These are phyloP conservation scores for Lasioglossum oenotherae DNA, from an alignment of 2,888 invertebrate genomes.

Conservation along the genomic window DNA sequence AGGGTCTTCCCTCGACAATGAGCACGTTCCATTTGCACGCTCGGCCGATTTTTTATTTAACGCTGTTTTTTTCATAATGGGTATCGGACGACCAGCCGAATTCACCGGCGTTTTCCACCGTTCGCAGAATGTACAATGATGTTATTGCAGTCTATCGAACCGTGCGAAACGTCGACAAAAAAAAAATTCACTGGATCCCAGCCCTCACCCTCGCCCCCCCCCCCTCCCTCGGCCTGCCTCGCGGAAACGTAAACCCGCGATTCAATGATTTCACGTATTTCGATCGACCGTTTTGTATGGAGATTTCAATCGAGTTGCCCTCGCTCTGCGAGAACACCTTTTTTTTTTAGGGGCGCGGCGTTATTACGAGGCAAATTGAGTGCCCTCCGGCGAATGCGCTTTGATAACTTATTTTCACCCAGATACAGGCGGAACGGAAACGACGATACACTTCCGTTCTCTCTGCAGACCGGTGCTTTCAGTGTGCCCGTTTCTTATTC, in stretches of 20 bases:
- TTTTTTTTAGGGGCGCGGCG: not conserved
- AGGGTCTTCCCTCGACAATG: slow-evolving; percentile 53
- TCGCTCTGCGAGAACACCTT: not conserved
- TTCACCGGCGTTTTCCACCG: slow-evolving; percentile 4
- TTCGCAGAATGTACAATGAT: slow-evolving; percentile 20
- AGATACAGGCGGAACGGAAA: not conserved
- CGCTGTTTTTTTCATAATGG: slow-evolving; percentile 27
- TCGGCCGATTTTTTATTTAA: slow-evolving; percentile 59
- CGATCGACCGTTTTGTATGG: not conserved
- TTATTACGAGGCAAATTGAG: slow-evolving; percentile 1
- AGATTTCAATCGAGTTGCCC: slow-evolving; percentile 7
- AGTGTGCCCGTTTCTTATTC: not conserved
- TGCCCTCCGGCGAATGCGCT: slow-evolving; percentile 7
- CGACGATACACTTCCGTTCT: not conserved
- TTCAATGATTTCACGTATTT: slow-evolving; percentile 32
- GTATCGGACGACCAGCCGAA: slow-evolving; percentile 29
- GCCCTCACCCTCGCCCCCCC: not conserved
- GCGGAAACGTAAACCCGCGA: slow-evolving; percentile 19
- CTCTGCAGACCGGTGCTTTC: not conserved
- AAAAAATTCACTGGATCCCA: slow-evolving; percentile 9
- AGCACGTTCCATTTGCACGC: slow-evolving; percentile 63
- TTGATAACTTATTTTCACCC: slow-evolving; percentile 11
- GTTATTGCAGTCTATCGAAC: slow-evolving; percentile 36
- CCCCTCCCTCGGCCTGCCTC: not conserved
- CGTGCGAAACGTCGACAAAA: slow-evolving; percentile 9